phyloP scores from a whole-genome alignment of 2,888 invertebrate genomes.

The Nymphalis c-album region DNA sequence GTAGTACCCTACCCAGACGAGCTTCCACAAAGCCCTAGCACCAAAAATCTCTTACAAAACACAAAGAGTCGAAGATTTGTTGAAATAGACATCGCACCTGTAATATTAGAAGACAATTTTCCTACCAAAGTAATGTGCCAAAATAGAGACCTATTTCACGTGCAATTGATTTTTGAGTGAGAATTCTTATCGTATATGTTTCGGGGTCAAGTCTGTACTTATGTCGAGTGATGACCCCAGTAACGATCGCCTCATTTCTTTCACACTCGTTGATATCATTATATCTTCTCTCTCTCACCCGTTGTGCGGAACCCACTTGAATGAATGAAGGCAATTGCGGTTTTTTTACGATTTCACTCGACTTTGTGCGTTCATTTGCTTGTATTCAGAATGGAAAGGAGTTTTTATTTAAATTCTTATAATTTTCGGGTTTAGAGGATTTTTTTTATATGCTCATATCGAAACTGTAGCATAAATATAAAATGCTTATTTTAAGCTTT shows the following conservation, averaged over 20 bases:
- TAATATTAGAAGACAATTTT: too few relatives aligned
- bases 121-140: background rate
- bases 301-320: constrained; percentile 35
- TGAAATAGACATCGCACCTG: too few relatives aligned
- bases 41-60: too few relatives aligned
- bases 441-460: background rate
- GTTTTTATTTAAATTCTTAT: constrained; percentile 5
- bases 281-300: constrained; percentile 27
- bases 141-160: constrained; percentile 24
- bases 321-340: constrained; percentile 40
- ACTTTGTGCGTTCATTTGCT: constrained; percentile 24
- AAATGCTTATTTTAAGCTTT: too few relatives aligned
- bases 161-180: constrained; percentile 38
- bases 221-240: constrained; percentile 39
- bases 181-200: constrained; percentile 37
- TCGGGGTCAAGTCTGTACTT: constrained; percentile 40
- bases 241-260: constrained; percentile 38
- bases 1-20: too few relatives aligned
- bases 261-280: constrained; percentile 12
- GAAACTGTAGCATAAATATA: background rate
- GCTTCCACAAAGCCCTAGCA: too few relatives aligned
- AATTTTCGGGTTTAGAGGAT: background rate
- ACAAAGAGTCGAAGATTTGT: too few relatives aligned
- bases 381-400: constrained; percentile 4
- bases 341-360: constrained; percentile 33